Evolutionary conservation across 2,888 invertebrate genomes (phyloP), one percentile per base, ranked within the genome.

Genomic region (Cyclophora punctaria): DNA sequence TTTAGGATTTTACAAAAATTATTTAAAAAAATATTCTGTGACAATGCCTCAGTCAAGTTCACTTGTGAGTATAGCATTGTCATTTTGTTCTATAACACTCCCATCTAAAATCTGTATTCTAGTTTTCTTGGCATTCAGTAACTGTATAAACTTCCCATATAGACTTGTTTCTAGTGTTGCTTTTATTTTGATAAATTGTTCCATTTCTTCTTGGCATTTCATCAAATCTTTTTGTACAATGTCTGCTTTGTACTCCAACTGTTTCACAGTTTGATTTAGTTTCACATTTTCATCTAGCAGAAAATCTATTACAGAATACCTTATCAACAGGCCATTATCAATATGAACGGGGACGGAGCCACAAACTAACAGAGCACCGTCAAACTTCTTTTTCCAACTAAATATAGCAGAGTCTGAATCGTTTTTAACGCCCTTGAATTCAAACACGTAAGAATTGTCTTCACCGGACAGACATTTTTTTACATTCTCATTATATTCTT

Each of bases 71-170:
- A 6, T 44, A 3, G n/a, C 5, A 7, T 7, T 43, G 42, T 43
- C 4, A 43, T 43, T 20, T 43, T 5, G 20, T 3, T 43, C 42
- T 7, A 7, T 42, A 45, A 48, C 52, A 48, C 48, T 56, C 20
- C 20, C 20, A 20, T 20, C 20, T 20, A 20, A 20, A 20, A 20
- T 20, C 20, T 20, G 20, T 48, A 87, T 84, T 56, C 82, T 73
- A 51, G 59, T 70, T 57, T 87, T 87, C 55, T 87, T 87, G 6
- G 73, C 60, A 64, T 86, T 86, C 34, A 87, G 60, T 40, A 87
- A 52, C 47, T 78, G 70, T 0, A 78, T 60, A 76, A 87, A 86
- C 52, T 80, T 82, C 5, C 76, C 76, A 71, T 83, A 86, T 2
- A 86, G 62, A 5, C 58, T 67, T 2, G 64, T 57, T 58, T 86